phyloP scores from a whole-genome alignment of 2,797 vertebrate species.

The Urophycis tenuis region DNA sequence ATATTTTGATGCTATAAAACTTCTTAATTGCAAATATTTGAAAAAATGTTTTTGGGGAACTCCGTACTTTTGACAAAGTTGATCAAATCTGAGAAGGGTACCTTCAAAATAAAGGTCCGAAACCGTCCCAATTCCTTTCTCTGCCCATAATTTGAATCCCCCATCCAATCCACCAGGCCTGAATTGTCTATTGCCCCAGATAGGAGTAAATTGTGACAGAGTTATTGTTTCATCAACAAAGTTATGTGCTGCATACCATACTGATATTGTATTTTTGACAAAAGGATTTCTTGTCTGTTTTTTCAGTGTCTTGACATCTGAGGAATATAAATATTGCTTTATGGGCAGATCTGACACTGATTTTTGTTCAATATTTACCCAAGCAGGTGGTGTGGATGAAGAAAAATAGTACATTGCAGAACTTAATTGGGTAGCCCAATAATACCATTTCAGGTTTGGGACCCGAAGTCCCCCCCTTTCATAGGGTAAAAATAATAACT shows the following conservation, averaged over 20 bases:
- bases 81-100: neutral
- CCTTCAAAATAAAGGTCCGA: conserved; percentile 1
- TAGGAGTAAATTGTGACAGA: neutral
- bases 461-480: neutral
- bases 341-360: too few relatives aligned
- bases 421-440: conserved; percentile 10
- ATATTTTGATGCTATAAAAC: conserved; percentile 12
- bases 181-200: conserved; percentile 25
- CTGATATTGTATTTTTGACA: neutral
- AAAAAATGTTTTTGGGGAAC: conserved; percentile 14
- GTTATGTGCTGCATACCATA: neutral
- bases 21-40: conserved; percentile 18
- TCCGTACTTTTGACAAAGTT: conserved; percentile 6
- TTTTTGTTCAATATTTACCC: too few relatives aligned
- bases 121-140: conserved; percentile 11
- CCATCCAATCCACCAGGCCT: conserved; percentile 12
- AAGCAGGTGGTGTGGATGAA: neutral
- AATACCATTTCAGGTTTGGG: neutral
- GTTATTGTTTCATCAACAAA: too few relatives aligned
- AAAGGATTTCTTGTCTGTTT: too few relatives aligned
- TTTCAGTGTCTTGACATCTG: too few relatives aligned
- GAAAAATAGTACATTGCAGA: neutral
- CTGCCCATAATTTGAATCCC: conserved; percentile 21
- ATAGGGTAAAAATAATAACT: neutral
- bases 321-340: too few relatives aligned